Percentiles rank a stretch among this genome's conserved stretches.
Evolutionary conservation across 2,113 vertebrate genomes (phyloP).

Genomic region (Prinia subflava): DNA sequence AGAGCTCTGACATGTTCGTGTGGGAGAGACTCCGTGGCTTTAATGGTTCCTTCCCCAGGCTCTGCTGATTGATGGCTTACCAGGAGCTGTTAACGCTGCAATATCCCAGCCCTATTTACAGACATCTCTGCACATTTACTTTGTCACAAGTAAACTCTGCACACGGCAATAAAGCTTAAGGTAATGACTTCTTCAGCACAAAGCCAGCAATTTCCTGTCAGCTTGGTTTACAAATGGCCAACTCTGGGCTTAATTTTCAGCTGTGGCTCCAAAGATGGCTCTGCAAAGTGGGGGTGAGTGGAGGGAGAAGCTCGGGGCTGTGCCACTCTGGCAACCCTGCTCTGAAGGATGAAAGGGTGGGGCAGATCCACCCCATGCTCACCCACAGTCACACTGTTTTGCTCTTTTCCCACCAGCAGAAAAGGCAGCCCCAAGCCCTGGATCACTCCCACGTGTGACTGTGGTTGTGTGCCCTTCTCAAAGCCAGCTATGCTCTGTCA

Average conservation of each 20-base stretch:
- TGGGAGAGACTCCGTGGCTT: background rate
- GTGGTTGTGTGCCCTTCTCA: background rate
- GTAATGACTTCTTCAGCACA: conserved; percentile 70
- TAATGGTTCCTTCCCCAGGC: background rate
- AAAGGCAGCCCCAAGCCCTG: background rate
- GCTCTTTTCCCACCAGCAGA: background rate
- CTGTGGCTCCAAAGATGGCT: background rate
- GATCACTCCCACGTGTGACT: accelerated
- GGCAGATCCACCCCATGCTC: background rate
- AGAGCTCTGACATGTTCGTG: accelerated
- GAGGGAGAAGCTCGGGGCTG: background rate
- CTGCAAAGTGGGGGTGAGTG: background rate
- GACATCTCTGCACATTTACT: conserved; percentile 65
- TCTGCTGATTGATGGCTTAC: conserved; percentile 56
- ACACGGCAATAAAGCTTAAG: conserved; percentile 68
- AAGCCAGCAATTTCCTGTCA: conserved; percentile 68
- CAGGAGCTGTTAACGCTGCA: conserved; percentile 45
- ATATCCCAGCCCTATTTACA: conserved; percentile 58
- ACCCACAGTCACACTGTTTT: background rate
- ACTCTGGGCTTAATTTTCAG: conserved; percentile 65
- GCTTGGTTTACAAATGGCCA: conserved; percentile 58
- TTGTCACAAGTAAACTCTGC: conserved; percentile 67
- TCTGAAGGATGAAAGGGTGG: background rate
- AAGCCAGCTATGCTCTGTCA: background rate
- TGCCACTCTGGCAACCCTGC: background rate